A percentile compares a stretch with the other conserved stretches of the same genome.
phyloP scores from a whole-genome alignment of 2,888 invertebrate species.

The Lottia scabra region DNA sequence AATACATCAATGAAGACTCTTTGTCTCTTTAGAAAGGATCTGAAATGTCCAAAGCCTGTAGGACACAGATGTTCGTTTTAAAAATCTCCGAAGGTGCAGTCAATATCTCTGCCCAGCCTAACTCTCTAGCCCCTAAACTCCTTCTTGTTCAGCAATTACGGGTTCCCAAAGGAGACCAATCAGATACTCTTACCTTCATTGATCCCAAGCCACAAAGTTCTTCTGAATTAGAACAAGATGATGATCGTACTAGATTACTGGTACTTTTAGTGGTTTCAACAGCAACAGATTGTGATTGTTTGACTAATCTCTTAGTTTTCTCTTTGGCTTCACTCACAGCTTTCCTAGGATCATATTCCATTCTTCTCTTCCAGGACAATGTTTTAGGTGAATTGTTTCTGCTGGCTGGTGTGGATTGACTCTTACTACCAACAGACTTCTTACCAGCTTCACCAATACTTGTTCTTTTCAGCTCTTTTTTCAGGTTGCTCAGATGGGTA shows the following conservation, averaged over 20 bases:
- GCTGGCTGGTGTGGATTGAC: slow-evolving; percentile 52
- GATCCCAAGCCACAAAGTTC: slow-evolving; percentile 27
- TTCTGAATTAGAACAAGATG: slow-evolving; percentile 55
- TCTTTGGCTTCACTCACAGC: slow-evolving; percentile 84
- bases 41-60: too few species aligned
- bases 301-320: slow-evolving; percentile 40
- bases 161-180: too few species aligned
- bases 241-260: slow-evolving; percentile 50
- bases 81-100: too few species aligned
- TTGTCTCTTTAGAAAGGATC: too few species aligned
- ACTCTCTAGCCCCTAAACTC: too few species aligned
- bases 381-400: slow-evolving; percentile 58
- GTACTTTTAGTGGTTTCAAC: background rate
- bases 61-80: too few species aligned
- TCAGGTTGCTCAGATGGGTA: slow-evolving; percentile 23
- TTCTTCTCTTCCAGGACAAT: slow-evolving; percentile 94
- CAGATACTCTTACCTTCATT: too few species aligned
- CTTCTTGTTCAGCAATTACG: too few species aligned
- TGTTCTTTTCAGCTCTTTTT: slow-evolving; percentile 28
- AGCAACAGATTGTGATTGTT: slow-evolving; percentile 29
- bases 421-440: slow-evolving; percentile 29
- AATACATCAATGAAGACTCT: too few species aligned
- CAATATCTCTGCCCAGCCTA: too few species aligned
- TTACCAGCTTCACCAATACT: slow-evolving; percentile 10
- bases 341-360: slow-evolving; percentile 94